Conservation (phyloP, 1,140 invertebrate species). For the Musca domestica region DNA sequence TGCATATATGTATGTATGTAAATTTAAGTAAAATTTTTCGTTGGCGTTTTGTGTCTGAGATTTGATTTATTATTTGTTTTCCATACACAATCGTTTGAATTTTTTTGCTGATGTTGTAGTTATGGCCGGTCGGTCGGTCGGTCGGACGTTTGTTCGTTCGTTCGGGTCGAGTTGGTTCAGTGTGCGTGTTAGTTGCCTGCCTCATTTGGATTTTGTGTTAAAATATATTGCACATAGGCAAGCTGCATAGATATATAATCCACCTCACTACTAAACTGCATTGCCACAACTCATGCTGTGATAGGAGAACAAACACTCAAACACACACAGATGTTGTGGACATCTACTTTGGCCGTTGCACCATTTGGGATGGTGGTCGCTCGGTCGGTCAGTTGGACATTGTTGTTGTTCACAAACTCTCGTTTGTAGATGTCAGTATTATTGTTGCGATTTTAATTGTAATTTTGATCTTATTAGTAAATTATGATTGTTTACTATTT, state of each 20-base stretch:
- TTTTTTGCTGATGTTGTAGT: background rate
- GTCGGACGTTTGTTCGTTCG: background rate
- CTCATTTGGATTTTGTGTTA: background rate
- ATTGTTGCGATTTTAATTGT: conserved; percentile 27
- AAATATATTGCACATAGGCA: background rate
- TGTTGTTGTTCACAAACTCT: background rate
- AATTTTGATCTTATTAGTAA: conserved; percentile 31
- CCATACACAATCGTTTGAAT: background rate
- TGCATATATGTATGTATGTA: background rate
- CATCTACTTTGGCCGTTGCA: too few species aligned
- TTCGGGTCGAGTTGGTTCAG: too few species aligned
- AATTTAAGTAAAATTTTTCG: conserved; percentile 5
- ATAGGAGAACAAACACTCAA: too few species aligned
- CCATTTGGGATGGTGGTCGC: background rate
- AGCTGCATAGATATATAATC: too few species aligned
- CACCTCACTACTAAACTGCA: too few species aligned
- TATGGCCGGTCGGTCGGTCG: background rate
- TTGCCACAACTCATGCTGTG: too few species aligned
- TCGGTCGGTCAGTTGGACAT: background rate
- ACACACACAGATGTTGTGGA: too few species aligned
- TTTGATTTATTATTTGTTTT: conserved; percentile 10
- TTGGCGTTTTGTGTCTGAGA: conserved; percentile 1
- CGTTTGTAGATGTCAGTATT: conserved; percentile 1
- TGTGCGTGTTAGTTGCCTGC: background rate
- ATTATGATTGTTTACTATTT: conserved; percentile 21